Percentiles rank a stretch among this genome's conserved stretches.
phyloP scores from a whole-genome alignment of 2,113 vertebrate species.

The Stigmatopora argus region DNA sequence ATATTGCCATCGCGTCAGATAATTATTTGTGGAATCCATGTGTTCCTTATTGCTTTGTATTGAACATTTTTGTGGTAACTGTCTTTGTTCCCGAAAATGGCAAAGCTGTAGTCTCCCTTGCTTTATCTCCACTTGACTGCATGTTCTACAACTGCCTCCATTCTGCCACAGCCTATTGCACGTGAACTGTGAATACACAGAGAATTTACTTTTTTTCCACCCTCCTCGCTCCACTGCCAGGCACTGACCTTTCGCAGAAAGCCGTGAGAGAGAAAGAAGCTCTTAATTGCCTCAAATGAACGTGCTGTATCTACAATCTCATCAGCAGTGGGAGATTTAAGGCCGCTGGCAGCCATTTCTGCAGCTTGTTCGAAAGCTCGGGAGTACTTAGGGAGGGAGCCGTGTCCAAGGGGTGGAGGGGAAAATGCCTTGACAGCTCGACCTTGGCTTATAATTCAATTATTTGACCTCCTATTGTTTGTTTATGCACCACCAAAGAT shows the following conservation, averaged over 20 bases:
- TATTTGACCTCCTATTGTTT: neutral
- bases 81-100: neutral
- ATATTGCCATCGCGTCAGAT: neutral
- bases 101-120: conserved; percentile 15
- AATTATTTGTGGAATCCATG: neutral
- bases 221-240: conserved; percentile 7
- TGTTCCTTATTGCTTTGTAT: neutral
- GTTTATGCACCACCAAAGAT: neutral
- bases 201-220: neutral
- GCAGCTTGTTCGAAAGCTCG: conserved; percentile 8
- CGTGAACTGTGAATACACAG: conserved; percentile 20
- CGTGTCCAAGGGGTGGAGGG: neutral
- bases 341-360: conserved; percentile 18
- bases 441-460: neutral
- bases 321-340: conserved; percentile 37
- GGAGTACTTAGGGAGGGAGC: neutral
- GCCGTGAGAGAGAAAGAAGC: conserved; percentile 6
- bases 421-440: neutral
- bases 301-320: conserved; percentile 32
- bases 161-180: conserved; percentile 22
- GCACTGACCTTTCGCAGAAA: conserved; percentile 34
- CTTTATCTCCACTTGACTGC: conserved; percentile 37
- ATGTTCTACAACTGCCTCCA: conserved; percentile 31
- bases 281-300: conserved; percentile 47
- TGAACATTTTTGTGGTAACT: neutral